phyloP scores from a whole-genome alignment of 2,113 vertebrate genomes.

The Amphiprion ocellaris region DNA sequence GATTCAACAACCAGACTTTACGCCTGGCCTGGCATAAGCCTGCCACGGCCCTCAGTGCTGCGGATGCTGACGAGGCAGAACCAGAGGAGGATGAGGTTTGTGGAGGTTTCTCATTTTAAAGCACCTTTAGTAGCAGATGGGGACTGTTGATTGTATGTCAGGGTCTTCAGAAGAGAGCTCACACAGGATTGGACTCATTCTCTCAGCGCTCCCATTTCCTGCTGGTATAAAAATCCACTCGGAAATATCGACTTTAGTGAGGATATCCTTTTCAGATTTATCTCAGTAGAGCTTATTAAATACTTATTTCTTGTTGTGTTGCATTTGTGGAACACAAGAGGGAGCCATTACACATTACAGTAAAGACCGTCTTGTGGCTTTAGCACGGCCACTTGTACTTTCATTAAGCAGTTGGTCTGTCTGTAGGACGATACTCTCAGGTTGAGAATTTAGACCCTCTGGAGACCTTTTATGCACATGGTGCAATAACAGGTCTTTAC shows the following conservation, averaged over 20 bases:
- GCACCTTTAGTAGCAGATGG: not conserved
- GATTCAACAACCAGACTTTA: conserved; percentile 92
- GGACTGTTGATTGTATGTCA: not conserved
- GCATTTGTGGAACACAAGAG: conserved; percentile 59
- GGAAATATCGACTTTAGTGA: not conserved
- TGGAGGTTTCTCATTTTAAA: conserved; percentile 39
- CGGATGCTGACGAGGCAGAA: conserved; percentile 91
- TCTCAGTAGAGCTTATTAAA: not conserved
- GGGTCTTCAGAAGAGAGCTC: not conserved
- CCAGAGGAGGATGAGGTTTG: conserved; percentile 96
- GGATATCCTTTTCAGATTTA: not conserved
- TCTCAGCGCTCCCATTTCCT: not conserved
- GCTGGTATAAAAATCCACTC: not conserved
- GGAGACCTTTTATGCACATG: conserved; percentile 10
- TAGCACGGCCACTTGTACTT: not conserved
- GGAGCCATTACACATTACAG: conserved; percentile 53
- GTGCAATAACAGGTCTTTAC: not conserved
- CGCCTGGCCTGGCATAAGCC: conserved; percentile 97
- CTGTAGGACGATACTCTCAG: not conserved
- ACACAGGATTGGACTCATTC: not conserved
- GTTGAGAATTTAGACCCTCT: conserved; percentile 9
- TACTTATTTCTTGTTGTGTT: not conserved
- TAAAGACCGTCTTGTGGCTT: not conserved
- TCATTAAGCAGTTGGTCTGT: conserved; percentile 11
- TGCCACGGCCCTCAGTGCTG: conserved; percentile 80